phyloP scores from a whole-genome alignment of 2,888 invertebrate species.

The Mesorhabditis sp. region DNA sequence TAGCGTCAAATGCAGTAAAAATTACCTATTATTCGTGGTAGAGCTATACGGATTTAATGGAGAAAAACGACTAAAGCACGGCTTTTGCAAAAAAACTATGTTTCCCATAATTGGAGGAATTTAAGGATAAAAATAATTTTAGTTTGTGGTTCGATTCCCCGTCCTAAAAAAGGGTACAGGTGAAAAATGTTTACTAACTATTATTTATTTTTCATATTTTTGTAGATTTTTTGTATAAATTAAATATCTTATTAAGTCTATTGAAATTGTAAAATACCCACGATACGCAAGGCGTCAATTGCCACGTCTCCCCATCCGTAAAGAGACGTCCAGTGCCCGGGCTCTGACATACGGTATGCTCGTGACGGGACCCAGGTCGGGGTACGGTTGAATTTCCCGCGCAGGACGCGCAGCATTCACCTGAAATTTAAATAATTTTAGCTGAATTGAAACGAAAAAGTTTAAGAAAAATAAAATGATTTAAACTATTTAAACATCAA shows the following conservation, averaged over 20 bases:
- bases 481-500: too few relatives aligned
- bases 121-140: too few relatives aligned
- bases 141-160: too few relatives aligned
- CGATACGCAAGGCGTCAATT: slow-evolving; percentile 35
- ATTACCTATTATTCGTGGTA: too few relatives aligned
- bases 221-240: neutral
- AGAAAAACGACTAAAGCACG: too few relatives aligned
- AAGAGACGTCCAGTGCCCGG: slow-evolving; percentile 52
- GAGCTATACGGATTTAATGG: too few relatives aligned
- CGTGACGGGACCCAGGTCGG: slow-evolving; percentile 17
- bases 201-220: neutral
- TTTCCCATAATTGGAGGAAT: too few relatives aligned
- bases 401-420: slow-evolving; percentile 26
- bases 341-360: slow-evolving; percentile 50
- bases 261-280: neutral
- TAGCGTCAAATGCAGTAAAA: too few relatives aligned
- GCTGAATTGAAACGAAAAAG: neutral
- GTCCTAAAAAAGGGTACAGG: too few relatives aligned
- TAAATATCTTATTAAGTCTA: neutral
- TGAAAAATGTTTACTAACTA: too few relatives aligned
- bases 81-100: too few relatives aligned
- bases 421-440: slow-evolving; percentile 11
- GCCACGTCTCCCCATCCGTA: slow-evolving; percentile 64
- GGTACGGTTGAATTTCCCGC: slow-evolving; percentile 15
- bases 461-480: too few relatives aligned